Evolutionary conservation across 92 coral and sea anemone species (phyloP), one percentile per base, ranked within the genome.

Genomic region (Phymanthus crucifer): DNA sequence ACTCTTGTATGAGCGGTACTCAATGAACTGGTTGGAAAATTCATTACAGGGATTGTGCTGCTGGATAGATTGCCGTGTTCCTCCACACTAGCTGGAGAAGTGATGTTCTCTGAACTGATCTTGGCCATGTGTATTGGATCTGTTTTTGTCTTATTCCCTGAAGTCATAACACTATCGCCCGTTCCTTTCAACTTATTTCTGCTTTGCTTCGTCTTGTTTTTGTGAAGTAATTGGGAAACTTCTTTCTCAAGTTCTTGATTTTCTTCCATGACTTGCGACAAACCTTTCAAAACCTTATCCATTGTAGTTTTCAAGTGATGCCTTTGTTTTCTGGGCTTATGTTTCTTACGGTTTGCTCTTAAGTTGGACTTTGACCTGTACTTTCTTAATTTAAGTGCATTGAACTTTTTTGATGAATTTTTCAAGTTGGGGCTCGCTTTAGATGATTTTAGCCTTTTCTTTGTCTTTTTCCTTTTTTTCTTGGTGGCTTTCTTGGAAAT

Each of bases 201-300:
- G 17, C 19, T 72, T 13, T 65, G 26, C 10, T 32, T 38, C n/a
- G 74, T 65, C 35, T 37, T 68, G 16, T 75, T 33, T 6, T 76
- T 79, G 27, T 83, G 88, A 6, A 87, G 75, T 71, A 87, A 73
- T 10, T 38, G 31, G 46, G 76, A 83, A 19, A 92, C 83, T 72
- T 92, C 97, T 26, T 78, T 74, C 68, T 92, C 92, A 8, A 92
- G 87, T 43, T 71, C 72, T 29, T 77, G 71, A 40, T 92, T 90
- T 72, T 92, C 93, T n/a, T 79, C 64, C 75, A 88, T 84, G 29
- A 92, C 88, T 7, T 78, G 58, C 19, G 84, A 67, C 18, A 92
- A 74, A 19, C 89, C 78, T 67, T 87, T 77, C n/a, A 87, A 69
- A 37, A 92, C 57, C 12, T 77, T 66, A 5, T 87, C 88, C 90